Conservation (phyloP, 1,140 invertebrate species). For the Anagrus nilaparvatae region DNA sequence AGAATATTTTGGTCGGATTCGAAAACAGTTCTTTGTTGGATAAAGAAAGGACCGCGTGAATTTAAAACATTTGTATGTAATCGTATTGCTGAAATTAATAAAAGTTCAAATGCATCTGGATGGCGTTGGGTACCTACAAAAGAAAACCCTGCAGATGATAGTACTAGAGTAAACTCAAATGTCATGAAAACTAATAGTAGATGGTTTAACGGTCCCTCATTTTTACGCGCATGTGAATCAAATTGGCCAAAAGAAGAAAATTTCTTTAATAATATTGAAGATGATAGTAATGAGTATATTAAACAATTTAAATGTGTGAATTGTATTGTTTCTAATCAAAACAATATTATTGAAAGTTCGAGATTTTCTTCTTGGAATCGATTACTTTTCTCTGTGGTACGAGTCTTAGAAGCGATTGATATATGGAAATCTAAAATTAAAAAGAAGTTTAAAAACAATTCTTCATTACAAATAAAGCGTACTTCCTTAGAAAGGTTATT, state of each 20-base stretch:
- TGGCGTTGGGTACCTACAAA: constrained; percentile 4
- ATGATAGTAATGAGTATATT: neutral
- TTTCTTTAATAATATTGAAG: neutral
- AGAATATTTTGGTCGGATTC: neutral
- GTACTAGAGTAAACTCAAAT: neutral
- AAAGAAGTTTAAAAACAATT: too few species aligned
- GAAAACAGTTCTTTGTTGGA: neutral
- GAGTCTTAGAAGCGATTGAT: neutral
- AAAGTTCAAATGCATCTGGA: neutral
- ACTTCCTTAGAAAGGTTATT: neutral
- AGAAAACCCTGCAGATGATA: constrained; percentile 2
- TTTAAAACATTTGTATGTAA: neutral
- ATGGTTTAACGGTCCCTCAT: neutral
- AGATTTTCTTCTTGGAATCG: neutral
- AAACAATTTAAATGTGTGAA: neutral
- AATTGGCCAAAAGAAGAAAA: neutral
- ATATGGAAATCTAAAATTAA: neutral
- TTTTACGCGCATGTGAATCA: neutral
- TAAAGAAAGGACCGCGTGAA: constrained; percentile 11
- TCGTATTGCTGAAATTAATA: constrained; percentile 1
- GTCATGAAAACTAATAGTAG: neutral
- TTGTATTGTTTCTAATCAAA: neutral
- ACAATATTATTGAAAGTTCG: neutral
- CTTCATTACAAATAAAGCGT: too few species aligned
- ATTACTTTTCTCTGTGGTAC: neutral